A percentile compares a stretch with the other conserved stretches of the same genome.
These are phyloP conservation scores for Gopherus evgoodei DNA, from an alignment of 2,113 vertebrate species.

Conservation along the genomic window DNA sequence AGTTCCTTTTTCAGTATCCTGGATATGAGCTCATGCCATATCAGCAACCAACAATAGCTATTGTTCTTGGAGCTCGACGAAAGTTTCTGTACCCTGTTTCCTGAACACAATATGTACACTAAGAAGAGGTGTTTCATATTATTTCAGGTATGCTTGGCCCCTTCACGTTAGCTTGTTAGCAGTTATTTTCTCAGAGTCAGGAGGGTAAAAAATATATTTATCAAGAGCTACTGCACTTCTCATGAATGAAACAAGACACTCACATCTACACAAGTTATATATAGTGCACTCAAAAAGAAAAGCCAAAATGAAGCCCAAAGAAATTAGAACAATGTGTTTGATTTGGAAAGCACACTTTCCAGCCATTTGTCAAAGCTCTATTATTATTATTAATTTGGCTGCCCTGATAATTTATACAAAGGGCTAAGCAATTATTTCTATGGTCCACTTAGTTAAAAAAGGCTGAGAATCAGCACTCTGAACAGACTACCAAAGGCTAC, in stretches of 20 bases:
- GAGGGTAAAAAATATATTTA: not conserved
- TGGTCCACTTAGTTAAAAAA: not conserved
- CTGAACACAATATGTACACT: slow-evolving; percentile 78
- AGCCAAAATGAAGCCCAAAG: slow-evolving; percentile 3
- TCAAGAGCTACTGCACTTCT: not conserved
- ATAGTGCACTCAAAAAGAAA: not conserved
- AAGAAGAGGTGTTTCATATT: slow-evolving; percentile 76
- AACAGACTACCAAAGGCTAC: not conserved
- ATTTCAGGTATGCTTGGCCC: slow-evolving; percentile 71
- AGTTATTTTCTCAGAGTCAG: slow-evolving; percentile 60
- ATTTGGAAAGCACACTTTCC: slow-evolving; percentile 9
- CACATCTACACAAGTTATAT: not conserved
- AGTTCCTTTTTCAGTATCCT: slow-evolving; percentile 70
- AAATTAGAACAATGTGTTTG: not conserved
- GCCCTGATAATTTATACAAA: not conserved
- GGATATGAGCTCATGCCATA: slow-evolving; percentile 85
- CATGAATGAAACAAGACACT: slow-evolving; percentile 34
- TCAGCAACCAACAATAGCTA: slow-evolving; percentile 82
- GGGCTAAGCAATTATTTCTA: not conserved
- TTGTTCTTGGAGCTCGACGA: slow-evolving; percentile 82
- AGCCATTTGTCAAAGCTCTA: not conserved
- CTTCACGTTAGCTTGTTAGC: slow-evolving; percentile 40
- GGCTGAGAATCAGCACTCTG: not conserved
- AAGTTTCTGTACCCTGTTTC: slow-evolving; percentile 83
- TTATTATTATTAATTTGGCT: not conserved